A percentile compares a stretch with the other conserved stretches of the same genome.
Conservation (phyloP, 2,797 vertebrate species). For the Centropyge bicolor region DNA sequence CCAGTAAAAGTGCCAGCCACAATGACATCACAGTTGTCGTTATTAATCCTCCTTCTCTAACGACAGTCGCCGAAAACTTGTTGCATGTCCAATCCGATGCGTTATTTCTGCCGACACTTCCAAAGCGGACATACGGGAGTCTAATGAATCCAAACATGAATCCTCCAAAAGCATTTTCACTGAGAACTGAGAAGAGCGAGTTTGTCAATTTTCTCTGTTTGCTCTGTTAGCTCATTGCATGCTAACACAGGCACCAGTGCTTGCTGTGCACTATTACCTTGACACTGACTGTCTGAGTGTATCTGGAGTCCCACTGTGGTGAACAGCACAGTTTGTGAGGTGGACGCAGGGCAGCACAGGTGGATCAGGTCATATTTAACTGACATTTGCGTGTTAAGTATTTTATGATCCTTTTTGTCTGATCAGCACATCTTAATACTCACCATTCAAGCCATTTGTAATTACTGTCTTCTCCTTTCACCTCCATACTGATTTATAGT, state of each 20-base stretch:
- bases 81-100: constrained; percentile 6
- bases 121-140: not conserved
- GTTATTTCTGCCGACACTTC: not conserved
- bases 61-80: constrained; percentile 5
- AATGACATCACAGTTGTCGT: constrained; percentile 25
- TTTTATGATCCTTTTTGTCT: not conserved
- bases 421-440: not conserved
- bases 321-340: not conserved
- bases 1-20: constrained; percentile 6
- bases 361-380: not conserved
- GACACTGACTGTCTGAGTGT: not conserved
- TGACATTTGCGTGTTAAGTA: not conserved
- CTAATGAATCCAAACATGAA: not conserved
- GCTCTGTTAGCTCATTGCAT: constrained; percentile 1
- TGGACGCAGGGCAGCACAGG: not conserved
- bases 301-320: not conserved
- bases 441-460: not conserved
- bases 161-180: not conserved
- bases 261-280: not conserved
- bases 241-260: not conserved
- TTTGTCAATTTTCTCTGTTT: constrained; percentile 5
- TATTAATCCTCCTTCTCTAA: constrained; percentile 20
- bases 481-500: not conserved
- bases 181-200: not conserved
- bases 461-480: not conserved